These are phyloP conservation scores for Scaptodrosophila latifasciaeformis DNA, from an alignment of 2,888 invertebrate genomes.

Conservation along the genomic window DNA sequence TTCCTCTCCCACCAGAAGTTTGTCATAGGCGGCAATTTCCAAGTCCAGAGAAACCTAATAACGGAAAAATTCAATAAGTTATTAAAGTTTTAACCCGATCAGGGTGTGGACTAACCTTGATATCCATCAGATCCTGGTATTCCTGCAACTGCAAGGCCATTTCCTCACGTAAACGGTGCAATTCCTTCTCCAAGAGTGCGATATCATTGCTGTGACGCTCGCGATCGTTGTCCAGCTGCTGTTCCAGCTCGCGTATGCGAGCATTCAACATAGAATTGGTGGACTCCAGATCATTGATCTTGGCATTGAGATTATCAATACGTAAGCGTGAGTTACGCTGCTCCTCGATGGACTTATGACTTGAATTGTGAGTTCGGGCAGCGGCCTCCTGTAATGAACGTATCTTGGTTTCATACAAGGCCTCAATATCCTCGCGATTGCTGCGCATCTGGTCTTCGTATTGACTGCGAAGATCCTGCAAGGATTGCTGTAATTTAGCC, in stretches of 20 bases:
- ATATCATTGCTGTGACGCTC: constrained; percentile 86
- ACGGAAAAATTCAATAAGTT: background rate
- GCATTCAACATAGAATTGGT: constrained; percentile 79
- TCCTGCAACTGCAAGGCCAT: constrained; percentile 92
- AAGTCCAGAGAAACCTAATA: constrained; percentile 82
- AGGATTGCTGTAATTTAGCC: constrained; percentile 90
- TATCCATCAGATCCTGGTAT: constrained; percentile 97
- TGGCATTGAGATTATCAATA: constrained; percentile 84
- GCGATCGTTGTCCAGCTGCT: constrained; percentile 86
- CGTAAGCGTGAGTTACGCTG: constrained; percentile 85
- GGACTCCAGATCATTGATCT: constrained; percentile 85
- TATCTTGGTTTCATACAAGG: constrained; percentile 79
- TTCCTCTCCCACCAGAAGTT: constrained; percentile 90
- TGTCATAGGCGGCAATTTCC: constrained; percentile 94
- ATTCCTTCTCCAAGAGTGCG: constrained; percentile 84
- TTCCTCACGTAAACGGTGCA: constrained; percentile 86
- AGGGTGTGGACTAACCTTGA: constrained; percentile 81
- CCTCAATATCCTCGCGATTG: constrained; percentile 93
- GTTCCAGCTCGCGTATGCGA: constrained; percentile 88
- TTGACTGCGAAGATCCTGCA: constrained; percentile 93
- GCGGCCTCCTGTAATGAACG: constrained; percentile 85
- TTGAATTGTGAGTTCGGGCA: constrained; percentile 82
- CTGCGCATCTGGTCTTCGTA: constrained; percentile 92
- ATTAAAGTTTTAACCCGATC: too few species aligned
- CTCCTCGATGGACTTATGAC: constrained; percentile 86